phyloP scores from a whole-genome alignment of 2,113 vertebrate species.

The Mola mola region DNA sequence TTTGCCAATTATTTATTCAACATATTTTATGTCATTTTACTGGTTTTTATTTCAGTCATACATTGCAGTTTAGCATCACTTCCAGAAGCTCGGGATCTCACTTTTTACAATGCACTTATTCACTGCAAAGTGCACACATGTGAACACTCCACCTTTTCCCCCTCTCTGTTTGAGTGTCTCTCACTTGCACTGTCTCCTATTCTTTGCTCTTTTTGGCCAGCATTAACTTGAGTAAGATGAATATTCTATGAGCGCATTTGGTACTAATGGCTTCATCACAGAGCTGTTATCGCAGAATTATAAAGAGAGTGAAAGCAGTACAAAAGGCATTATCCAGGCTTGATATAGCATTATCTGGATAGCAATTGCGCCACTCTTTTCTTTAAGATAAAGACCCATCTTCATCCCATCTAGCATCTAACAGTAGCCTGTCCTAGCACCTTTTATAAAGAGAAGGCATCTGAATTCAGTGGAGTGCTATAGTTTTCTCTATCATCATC shows the following conservation, averaged over 20 bases:
- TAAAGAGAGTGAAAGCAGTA: constrained; percentile 40
- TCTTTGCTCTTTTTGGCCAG: constrained; percentile 27
- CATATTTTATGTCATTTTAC: no score
- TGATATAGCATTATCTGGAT: constrained; percentile 35
- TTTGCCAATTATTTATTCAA: background rate
- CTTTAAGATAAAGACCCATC: background rate
- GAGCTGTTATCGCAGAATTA: constrained; percentile 53
- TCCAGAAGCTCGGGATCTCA: constrained; percentile 22
- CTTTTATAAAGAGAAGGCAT: no score
- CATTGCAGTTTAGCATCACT: background rate
- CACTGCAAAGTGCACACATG: constrained; percentile 12
- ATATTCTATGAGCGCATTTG: constrained; percentile 79
- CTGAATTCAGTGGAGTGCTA: background rate
- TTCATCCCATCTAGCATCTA: constrained; percentile 10
- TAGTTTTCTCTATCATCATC: background rate
- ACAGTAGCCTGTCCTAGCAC: no score
- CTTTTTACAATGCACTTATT: constrained; percentile 2
- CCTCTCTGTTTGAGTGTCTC: constrained; percentile 2
- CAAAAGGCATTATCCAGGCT: constrained; percentile 48
- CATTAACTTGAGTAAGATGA: constrained; percentile 68
- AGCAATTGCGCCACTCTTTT: constrained; percentile 15
- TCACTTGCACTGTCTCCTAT: constrained; percentile 11
- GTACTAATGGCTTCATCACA: constrained; percentile 62
- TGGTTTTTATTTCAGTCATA: background rate
- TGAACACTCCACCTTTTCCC: background rate